Base-by-base conservation (phyloP, 2,888 invertebrate species). In the Acanthosepion pharaonis region DNA sequence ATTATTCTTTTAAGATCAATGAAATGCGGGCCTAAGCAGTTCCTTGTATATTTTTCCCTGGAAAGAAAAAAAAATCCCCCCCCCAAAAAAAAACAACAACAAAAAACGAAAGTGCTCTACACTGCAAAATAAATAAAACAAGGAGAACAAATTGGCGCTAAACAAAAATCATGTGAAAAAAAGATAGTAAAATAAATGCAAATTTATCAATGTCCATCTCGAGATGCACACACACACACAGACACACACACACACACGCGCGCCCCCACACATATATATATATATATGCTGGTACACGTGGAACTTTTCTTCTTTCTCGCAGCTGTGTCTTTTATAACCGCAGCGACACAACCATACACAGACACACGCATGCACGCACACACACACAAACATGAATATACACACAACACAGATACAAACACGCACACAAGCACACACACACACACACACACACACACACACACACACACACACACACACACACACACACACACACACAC, bases 1-100 rank as follows among this genome's bases (percentile, higher is more conserved):
- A 78, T 78, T 78, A 78, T n/a, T 78, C 59, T 78, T 78, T 33
- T n/a, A 78, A 78, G 78, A 78, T 33, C n/a, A 78, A 78, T 78
- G n/a, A 78, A n/a, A 78, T n/a, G n/a, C n/a, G 5, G n/a, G 78
- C 78, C 23, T 78, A 8, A 78, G n/a, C 78, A 18, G 78, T 78
- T 8, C n/a, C n/a, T n/a, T 59, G 59, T n/a, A n/a, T n/a, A 4
- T 78, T 78, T 78, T 78, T 2, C 9, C 18, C 18, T 15, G 15
- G 0, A 15, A n/a, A 15, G 11, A 78, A 78, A 59, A 20, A 20
- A 20, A 20, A 5, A 25, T 25, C 23, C 23, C 20, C 20, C 20
- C 23, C 59, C 2, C 23, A 6, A n/a, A n/a, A 78, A 78, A n/a
- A 78, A n/a, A n/a, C n/a, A 1, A 8, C 5, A 9, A n/a, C 5